Evolutionary conservation across 1,140 invertebrate genomes (phyloP), one percentile per base, ranked within the genome.

Genomic region (Cyclina sinensis): DNA sequence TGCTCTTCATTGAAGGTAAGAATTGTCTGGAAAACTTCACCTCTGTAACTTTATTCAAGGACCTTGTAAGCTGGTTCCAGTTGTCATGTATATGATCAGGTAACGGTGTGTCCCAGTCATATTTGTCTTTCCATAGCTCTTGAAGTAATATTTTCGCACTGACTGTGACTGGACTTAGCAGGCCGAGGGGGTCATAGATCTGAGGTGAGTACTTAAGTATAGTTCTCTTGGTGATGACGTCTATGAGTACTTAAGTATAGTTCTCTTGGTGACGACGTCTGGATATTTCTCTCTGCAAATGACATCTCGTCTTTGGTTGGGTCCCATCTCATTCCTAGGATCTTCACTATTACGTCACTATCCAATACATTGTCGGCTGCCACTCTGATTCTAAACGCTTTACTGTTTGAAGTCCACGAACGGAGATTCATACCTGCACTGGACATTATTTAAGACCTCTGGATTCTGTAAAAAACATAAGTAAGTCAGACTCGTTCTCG

Each of bases 71-170:
- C 3, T 18, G 12, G n/a, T 35, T 82, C 65, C 79, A 86, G 21
- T 30, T 59, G 7, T 27, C 35, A 27, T 62, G 32, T 14, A 81
- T 35, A 54, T 18, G 14, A 12, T 54, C 14, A 11, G 59, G 78
- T 76, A 90, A 59, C 1, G 21, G 24, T 86, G 68, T 32, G 78
- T 87, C 90, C 88, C 82, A 91, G 57, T 48, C 37, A 39, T 68
- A 70, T 14, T 89, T 83, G 14, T 57, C 32, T 57, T 76, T 59
- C 90, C 88, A 91, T 9, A 91, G 39, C 30, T 59, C 14, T 57
- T 91, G 88, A 18, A 91, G 68, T 16, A 89, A 80, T 3, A 87
- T 79, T 32, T 91, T 91, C 0, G 79, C 84, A 21, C 57, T 62
- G 18, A 89, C 51, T 16, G 78, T 73, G 0, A 90, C 32, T 12